A percentile compares a stretch with the other conserved stretches of the same genome.
Conservation (phyloP, 2,888 invertebrate genomes). For the Eurois occulta region DNA sequence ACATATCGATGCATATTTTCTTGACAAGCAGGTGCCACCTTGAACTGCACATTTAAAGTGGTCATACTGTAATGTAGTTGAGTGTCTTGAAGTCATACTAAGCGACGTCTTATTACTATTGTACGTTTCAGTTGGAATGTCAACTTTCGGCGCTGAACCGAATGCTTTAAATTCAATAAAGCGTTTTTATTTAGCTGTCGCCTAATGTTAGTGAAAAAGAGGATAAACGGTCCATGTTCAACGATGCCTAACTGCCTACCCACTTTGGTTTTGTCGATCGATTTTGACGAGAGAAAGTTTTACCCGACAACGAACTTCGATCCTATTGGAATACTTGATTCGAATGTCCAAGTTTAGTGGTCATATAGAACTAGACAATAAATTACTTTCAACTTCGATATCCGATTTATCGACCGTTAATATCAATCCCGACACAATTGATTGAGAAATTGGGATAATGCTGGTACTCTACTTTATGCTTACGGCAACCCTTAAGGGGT, state of each 20-base stretch:
- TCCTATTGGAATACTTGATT: slow-evolving; percentile 22
- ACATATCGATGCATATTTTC: no score
- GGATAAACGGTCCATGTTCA: slow-evolving; percentile 1
- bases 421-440: slow-evolving; percentile 3
- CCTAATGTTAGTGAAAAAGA: background rate
- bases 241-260: slow-evolving; percentile 1
- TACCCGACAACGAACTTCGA: background rate
- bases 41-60: no score
- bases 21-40: no score
- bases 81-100: background rate
- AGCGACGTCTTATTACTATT: background rate
- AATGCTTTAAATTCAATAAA: background rate
- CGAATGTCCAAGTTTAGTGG: slow-evolving; percentile 20
- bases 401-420: background rate
- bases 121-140: background rate
- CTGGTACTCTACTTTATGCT: background rate
- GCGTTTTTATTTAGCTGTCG: background rate
- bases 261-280: slow-evolving; percentile 26
- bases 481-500: background rate
- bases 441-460: background rate
- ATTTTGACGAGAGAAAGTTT: slow-evolving; percentile 38
- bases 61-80: no score
- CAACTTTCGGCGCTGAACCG: background rate
- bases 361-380: background rate
- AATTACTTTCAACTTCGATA: slow-evolving; percentile 2